phyloP scores from a whole-genome alignment of 2,888 invertebrate genomes.

The Torymus tubicola region DNA sequence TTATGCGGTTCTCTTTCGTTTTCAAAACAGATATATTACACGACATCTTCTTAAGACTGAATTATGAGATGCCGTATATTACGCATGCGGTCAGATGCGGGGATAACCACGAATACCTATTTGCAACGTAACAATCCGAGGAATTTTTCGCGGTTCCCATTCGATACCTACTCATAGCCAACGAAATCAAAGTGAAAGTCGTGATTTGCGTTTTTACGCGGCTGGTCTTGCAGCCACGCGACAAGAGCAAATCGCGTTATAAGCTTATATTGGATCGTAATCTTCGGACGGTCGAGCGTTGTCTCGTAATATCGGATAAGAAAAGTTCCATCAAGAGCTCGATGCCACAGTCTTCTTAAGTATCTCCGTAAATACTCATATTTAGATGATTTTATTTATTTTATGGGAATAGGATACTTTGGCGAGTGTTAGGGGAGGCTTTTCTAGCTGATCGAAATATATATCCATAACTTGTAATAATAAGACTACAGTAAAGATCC shows the following conservation, averaged over 20 bases:
- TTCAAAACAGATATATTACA: constrained; percentile 13
- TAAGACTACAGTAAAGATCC: constrained; percentile 17
- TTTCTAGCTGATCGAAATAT: constrained; percentile 27
- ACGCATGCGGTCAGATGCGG: not conserved
- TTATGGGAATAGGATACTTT: constrained; percentile 46
- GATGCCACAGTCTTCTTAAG: constrained; percentile 64
- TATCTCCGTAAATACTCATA: constrained; percentile 66
- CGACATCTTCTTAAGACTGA: constrained; percentile 20
- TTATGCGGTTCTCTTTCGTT: not conserved
- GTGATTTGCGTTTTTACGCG: not conserved
- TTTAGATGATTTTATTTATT: constrained; percentile 68
- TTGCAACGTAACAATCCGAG: not conserved
- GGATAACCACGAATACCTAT: not conserved
- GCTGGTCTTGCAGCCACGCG: not conserved
- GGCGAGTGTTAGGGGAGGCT: constrained; percentile 38
- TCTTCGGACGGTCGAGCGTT: constrained; percentile 39
- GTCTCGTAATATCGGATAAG: constrained; percentile 65
- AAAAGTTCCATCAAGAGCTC: constrained; percentile 63
- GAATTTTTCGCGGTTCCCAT: constrained; percentile 1
- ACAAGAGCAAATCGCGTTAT: constrained; percentile 8
- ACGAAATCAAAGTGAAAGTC: constrained; percentile 15
- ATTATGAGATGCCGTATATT: constrained; percentile 1
- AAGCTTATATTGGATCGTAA: constrained; percentile 36
- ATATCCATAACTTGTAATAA: constrained; percentile 44
- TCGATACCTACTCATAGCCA: constrained; percentile 9